Conservation (phyloP, 1,140 invertebrate genomes). For the Papilio aristodemus region DNA sequence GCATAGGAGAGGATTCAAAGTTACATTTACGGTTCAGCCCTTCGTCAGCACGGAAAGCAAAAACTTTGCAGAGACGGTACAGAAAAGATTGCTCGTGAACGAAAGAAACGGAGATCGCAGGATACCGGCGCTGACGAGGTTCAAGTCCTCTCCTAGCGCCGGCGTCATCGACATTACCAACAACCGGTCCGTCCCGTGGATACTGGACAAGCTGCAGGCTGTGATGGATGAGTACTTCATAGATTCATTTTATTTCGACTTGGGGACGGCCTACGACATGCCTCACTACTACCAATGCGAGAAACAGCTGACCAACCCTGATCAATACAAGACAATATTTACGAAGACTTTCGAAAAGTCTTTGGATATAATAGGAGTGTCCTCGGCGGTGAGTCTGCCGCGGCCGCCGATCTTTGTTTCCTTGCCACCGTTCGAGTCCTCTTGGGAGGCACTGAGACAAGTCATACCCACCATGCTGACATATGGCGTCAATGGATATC, state of each 20-base stretch:
- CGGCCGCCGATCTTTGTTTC: slow-evolving; percentile 92
- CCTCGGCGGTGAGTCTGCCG: slow-evolving; percentile 90
- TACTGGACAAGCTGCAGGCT: slow-evolving; percentile 86
- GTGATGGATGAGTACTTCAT: slow-evolving; percentile 89
- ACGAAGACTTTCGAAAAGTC: slow-evolving; percentile 83
- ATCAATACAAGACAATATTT: slow-evolving; percentile 89
- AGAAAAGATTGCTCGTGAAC: slow-evolving; percentile 85
- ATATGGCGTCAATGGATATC: slow-evolving; percentile 93
- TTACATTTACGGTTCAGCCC: slow-evolving; percentile 91
- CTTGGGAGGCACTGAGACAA: slow-evolving; percentile 92
- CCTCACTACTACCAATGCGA: slow-evolving; percentile 91
- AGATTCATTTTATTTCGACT: slow-evolving; percentile 94
- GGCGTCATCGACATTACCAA: slow-evolving; percentile 93
- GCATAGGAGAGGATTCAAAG: slow-evolving; percentile 90
- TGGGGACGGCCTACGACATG: slow-evolving; percentile 93
- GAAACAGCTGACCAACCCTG: slow-evolving; percentile 87
- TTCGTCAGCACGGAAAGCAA: slow-evolving; percentile 92
- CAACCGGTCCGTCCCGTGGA: slow-evolving; percentile 89
- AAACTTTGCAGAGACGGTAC: slow-evolving; percentile 89
- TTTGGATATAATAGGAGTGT: slow-evolving; percentile 89
- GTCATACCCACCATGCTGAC: slow-evolving; percentile 93
- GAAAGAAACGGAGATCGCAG: slow-evolving; percentile 86
- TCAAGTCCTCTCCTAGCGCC: slow-evolving; percentile 88
- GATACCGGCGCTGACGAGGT: slow-evolving; percentile 88
- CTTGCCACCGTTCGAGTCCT: slow-evolving; percentile 91